Base-by-base conservation (phyloP, 1,140 invertebrate species). In the Drosophila paulistorum region DNA sequence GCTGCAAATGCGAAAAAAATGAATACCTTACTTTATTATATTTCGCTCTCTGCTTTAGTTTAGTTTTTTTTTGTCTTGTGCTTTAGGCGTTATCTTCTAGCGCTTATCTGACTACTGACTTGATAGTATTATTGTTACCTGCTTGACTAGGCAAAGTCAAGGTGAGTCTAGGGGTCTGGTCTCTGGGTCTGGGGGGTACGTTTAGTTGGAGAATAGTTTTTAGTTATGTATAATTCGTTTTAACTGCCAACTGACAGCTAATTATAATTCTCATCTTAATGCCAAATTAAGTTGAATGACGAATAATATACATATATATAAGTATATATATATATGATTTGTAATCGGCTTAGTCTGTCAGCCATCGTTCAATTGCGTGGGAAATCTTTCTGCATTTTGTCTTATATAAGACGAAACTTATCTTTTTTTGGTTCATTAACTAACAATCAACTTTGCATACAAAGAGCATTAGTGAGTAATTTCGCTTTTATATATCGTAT, bases 391-490 rank as follows among this genome's bases (percentile, higher is more conserved):
- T 7, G 6, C 41, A 23, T n/a, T 62, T 51, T 11, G 57, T 58
- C 65, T 86, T 85, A 84, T 64, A 71, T 81, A 85, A 86, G 68
- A 35, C 5, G n/a, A 55, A 63, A 67, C 30, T 30, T 30, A 30
- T 30, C 30, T 30, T 30, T 30, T 66, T 77, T 76, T 54, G 65
- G 62, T 74, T 81, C 82, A 85, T 85, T 85, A 85, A 71, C 79
- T 72, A 81, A 84, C 81, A 83, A 84, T 80, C 60, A 78, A 81
- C 59, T 69, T 71, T 59, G 73, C 78, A 67, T 63, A 85, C 81
- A 84, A 81, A 77, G 82, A 78, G 68, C 83, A 86, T 85, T 86
- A 79, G 71, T 79, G 76, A 77, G 76, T 77, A 83, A 86, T 87
- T 79, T 74, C 68, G 75, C 48, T 72, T 60, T 62, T 10, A 58